Evolutionary conservation across 1,140 invertebrate genomes (phyloP).

Genomic region (Lamellibrachia luymesi): DNA sequence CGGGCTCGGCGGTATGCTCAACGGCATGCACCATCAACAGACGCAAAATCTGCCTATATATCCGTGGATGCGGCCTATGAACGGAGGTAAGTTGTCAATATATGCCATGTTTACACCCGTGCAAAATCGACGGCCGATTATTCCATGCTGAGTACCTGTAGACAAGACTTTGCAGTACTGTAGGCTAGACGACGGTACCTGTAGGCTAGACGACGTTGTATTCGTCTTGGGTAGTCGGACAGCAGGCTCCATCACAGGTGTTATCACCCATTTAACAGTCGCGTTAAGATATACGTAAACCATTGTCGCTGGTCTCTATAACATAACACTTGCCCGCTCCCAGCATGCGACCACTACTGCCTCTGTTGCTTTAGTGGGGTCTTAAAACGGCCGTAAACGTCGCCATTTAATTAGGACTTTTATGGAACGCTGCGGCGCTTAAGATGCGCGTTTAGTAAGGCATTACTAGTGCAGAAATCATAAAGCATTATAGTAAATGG

Average conservation of each 20-base stretch:
- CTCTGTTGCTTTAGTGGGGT: not conserved
- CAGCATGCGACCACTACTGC: not conserved
- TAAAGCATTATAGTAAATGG: not conserved
- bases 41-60: constrained; percentile 63
- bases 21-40: constrained; percentile 24
- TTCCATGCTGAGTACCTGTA: not conserved
- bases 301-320: not conserved
- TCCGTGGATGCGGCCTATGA: constrained; percentile 82
- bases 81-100: constrained; percentile 34
- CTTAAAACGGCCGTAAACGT: not conserved
- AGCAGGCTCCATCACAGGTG: not conserved
- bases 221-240: not conserved
- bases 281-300: not conserved
- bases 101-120: not conserved
- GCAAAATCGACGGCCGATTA: too few species aligned
- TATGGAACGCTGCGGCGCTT: not conserved
- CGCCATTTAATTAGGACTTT: not conserved
- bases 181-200: not conserved
- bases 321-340: not conserved
- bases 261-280: not conserved
- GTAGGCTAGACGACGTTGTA: not conserved
- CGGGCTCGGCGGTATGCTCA: constrained; percentile 26
- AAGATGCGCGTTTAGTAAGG: not conserved
- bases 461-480: not conserved
- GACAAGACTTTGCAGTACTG: not conserved